A percentile compares a stretch with the other conserved stretches of the same genome.
These are phyloP conservation scores for Hucho hucho DNA, from an alignment of 2,113 vertebrate genomes.

Conservation along the genomic window DNA sequence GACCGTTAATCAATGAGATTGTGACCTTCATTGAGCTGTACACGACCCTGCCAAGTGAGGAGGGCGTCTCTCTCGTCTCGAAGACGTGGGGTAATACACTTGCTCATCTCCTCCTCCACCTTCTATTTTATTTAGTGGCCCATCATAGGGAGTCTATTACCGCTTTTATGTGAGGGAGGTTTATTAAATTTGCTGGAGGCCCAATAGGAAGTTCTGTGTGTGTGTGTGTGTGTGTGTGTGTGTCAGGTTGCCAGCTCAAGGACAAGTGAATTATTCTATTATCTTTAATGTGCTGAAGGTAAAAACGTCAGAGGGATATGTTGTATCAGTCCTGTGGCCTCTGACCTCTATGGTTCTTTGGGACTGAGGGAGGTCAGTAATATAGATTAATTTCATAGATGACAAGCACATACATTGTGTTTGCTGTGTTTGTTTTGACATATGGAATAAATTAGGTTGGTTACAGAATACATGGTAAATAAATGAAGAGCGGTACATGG, in stretches of 20 bases:
- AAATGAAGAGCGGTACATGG: too few species aligned
- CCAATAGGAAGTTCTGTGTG: slow-evolving; percentile 54
- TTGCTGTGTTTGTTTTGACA: not conserved
- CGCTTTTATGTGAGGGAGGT: slow-evolving; percentile 69
- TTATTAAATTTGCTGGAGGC: slow-evolving; percentile 65
- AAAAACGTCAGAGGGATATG: slow-evolving; percentile 46
- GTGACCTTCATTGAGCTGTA: slow-evolving; percentile 51
- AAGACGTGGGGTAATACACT: slow-evolving; percentile 63
- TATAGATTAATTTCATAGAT: slow-evolving; percentile 19
- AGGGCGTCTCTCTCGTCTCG: slow-evolving; percentile 23
- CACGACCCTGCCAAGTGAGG: slow-evolving; percentile 12
- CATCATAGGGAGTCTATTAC: slow-evolving; percentile 67
- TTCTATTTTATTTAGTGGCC: slow-evolving; percentile 68
- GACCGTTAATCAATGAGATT: slow-evolving; percentile 60
- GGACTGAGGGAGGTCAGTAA: not conserved
- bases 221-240: slow-evolving; percentile 27
- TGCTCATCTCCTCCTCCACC: slow-evolving; percentile 51
- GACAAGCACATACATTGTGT: not conserved
- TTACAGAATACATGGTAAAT: too few species aligned
- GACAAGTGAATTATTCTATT: slow-evolving; percentile 71
- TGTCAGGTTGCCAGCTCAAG: slow-evolving; percentile 55
- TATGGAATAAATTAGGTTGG: too few species aligned
- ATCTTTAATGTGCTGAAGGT: slow-evolving; percentile 54
- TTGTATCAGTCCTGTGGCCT: slow-evolving; percentile 34
- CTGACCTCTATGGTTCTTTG: slow-evolving; percentile 7